phyloP scores from a whole-genome alignment of 2,113 vertebrate species.

The Fregata magnificens region DNA sequence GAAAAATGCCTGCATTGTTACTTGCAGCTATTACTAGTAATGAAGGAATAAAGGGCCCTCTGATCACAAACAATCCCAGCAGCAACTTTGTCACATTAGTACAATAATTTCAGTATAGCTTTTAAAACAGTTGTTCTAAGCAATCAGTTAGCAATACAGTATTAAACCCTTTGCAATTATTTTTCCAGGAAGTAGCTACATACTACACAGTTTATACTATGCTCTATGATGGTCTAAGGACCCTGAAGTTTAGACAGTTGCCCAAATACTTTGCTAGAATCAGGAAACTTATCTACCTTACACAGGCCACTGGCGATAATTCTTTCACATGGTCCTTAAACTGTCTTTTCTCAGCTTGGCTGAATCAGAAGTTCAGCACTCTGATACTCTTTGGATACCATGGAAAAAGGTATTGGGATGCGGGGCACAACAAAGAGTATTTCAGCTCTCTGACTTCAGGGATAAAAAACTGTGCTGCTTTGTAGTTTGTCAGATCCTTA shows the following conservation, averaged over 20 bases:
- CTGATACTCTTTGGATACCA: neutral
- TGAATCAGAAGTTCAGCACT: neutral
- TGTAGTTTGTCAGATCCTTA: constrained; percentile 49
- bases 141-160: neutral
- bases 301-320: neutral
- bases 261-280: neutral
- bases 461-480: constrained; percentile 24
- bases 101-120: neutral
- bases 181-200: neutral
- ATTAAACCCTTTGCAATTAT: neutral
- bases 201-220: neutral
- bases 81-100: neutral
- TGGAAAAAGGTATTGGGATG: neutral
- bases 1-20: neutral
- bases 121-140: neutral
- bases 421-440: neutral
- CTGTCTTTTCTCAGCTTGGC: neutral
- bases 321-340: neutral
- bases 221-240: neutral
- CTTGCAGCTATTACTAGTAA: neutral
- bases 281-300: neutral
- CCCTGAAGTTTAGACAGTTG: neutral
- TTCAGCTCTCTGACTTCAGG: neutral
- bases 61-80: neutral
- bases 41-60: neutral